Conservation (phyloP, 2,113 vertebrate species). For the Vireo altiloquus region DNA sequence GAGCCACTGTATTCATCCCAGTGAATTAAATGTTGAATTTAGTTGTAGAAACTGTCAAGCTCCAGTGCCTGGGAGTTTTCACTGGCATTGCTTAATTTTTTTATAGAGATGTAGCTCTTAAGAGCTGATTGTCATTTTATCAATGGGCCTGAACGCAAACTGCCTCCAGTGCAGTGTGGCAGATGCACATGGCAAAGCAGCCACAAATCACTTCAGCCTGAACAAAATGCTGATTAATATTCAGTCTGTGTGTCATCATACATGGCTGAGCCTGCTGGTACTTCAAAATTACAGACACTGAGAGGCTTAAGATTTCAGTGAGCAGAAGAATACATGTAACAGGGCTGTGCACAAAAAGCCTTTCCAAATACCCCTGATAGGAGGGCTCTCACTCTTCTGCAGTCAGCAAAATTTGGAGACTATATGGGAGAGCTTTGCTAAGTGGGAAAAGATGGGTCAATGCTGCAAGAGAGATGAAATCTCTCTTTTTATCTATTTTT, state of each 20-base stretch:
- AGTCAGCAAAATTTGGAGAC: neutral
- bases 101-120: neutral
- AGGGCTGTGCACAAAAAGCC: neutral
- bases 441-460: neutral
- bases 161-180: neutral
- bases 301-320: neutral
- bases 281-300: neutral
- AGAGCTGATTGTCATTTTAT: neutral
- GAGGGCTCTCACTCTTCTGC: neutral
- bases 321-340: neutral
- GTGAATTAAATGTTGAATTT: neutral
- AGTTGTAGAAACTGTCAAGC: neutral
- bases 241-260: slow-evolving; percentile 1
- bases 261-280: neutral
- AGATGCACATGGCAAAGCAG: neutral
- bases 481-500: neutral
- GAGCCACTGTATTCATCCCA: neutral
- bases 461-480: neutral
- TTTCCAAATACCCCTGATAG: neutral
- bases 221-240: neutral
- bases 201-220: neutral
- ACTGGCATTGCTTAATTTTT: neutral
- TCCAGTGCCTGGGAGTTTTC: neutral
- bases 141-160: neutral
- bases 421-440: neutral